phyloP scores from a whole-genome alignment of 2,797 vertebrate species.

The Sus cebifrons region DNA sequence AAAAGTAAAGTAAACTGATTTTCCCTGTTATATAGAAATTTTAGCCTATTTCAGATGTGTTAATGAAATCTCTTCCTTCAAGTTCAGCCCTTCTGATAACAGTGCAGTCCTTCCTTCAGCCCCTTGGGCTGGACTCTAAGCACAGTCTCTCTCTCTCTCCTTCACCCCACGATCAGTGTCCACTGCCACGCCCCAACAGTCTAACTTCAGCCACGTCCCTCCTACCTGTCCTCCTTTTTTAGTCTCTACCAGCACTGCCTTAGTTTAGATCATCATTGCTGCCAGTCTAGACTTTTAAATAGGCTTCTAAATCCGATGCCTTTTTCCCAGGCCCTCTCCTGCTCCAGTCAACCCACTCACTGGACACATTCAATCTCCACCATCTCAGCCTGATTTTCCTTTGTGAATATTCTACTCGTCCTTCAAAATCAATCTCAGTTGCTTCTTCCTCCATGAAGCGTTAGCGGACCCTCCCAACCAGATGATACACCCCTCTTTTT shows the following conservation, averaged over 20 bases:
- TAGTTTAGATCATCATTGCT: neutral
- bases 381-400: neutral
- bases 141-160: neutral
- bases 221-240: neutral
- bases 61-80: neutral
- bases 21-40: neutral
- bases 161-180: neutral
- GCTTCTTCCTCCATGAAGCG: neutral
- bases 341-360: neutral
- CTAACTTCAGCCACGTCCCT: neutral
- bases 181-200: neutral
- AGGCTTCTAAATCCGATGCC: neutral
- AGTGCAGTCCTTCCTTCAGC: accelerated
- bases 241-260: neutral
- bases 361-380: neutral
- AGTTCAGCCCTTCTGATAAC: neutral
- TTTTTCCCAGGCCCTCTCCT: neutral
- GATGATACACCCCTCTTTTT: neutral
- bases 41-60: neutral
- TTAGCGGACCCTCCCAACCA: neutral
- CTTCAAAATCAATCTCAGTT: neutral
- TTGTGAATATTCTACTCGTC: neutral
- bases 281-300: neutral
- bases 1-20: neutral
- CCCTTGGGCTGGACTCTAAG: too few relatives aligned